Evolutionary conservation across 2,113 vertebrate species (phyloP), one percentile per base, ranked within the genome.

Genomic region (Aspidoscelis tigris): DNA sequence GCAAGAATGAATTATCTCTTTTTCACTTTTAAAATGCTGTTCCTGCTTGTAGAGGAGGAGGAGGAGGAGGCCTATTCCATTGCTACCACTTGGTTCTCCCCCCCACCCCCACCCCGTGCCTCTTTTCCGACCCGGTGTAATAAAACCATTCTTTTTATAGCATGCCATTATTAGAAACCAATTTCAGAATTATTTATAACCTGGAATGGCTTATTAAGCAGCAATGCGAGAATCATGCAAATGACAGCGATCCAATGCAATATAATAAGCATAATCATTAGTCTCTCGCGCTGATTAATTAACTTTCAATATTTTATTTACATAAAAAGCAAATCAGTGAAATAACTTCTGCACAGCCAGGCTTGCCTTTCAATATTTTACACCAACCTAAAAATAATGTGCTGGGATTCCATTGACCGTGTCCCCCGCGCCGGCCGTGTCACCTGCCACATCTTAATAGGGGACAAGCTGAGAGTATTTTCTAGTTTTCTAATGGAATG

Each of bases 371-470:
- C 95, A 95, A 96, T 97, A 96, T 96, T 96, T 96, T 95, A 96
- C 94, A 93, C 7, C 95, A 94, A 96, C 95, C 95, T 84, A 79
- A 93, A 96, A 96, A 96, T 96, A 96, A 96, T 94, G 94, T 95
- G 94, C 91, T 96, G 90, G 95, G 94, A 91, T 95, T 95, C 96
- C 94, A 95, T 92, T 91, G 94, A 95, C 94, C 88, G 90, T 96
- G 93, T 97, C 95, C 94, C 94, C 94, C 92, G 96, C 93, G 97
- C 98, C 97, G 97, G 95, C 94, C 96, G 96, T 94, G 97, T 98
- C 97, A 98, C 95, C 97, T 97, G 90, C 94, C 94, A 98, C 96
- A 97, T 99, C 98, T 99, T 99, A 98, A 98, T 99, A 97, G 97
- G 95, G 97, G 95, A 95, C 96, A 95, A 97, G 95, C 94, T 93